Evolutionary conservation across 2,888 invertebrate species (phyloP), one percentile per base, ranked within the genome.

Genomic region (Zootermopsis nevadensis): DNA sequence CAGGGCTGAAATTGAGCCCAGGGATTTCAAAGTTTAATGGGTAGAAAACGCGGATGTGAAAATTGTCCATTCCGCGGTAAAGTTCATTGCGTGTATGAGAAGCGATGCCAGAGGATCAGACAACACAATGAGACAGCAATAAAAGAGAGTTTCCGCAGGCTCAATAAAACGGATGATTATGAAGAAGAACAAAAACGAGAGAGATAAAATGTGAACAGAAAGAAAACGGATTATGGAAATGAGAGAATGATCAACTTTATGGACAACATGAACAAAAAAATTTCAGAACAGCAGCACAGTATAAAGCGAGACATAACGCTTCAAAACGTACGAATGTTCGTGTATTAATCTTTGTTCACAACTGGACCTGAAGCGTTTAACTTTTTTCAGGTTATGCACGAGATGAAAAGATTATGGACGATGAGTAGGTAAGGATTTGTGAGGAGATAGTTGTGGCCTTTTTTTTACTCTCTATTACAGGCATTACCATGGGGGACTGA

Each of bases 21-120:
- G 79, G 79, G 79, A 79, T 79, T 79, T 79, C 66, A 35, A 24
- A n/a, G 33, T 66, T 79, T 79, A 79, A 79, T 66, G 35, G 55
- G 12, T 38, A 79, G 30, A 66, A 8, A 79, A 66, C 60, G 79
- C 7, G 35, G 22, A 60, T 31, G 69, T 1, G 33, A 33, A 69
- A 69, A 10, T 69, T 19, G 33, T 69, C 33, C 15, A 19, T 15
- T 69, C 30, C 27, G 69, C 31, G 8, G 27, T 19, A 2, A 69
- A 69, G 3, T 69, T 33, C 15, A 7, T 10, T 69, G 22, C 33
- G 69, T 15, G 19, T 69, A 33, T 2, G 69, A 69, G 33, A n/a
- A 60, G 60, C 27, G 60, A 60, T 33, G 69, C 69, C 69, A 12
- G 69, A 69, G 69, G 69, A 19, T 33, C 33, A 12, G 33, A 66